Base-by-base conservation (phyloP, 2,888 invertebrate species). In the Saturnia japonica region DNA sequence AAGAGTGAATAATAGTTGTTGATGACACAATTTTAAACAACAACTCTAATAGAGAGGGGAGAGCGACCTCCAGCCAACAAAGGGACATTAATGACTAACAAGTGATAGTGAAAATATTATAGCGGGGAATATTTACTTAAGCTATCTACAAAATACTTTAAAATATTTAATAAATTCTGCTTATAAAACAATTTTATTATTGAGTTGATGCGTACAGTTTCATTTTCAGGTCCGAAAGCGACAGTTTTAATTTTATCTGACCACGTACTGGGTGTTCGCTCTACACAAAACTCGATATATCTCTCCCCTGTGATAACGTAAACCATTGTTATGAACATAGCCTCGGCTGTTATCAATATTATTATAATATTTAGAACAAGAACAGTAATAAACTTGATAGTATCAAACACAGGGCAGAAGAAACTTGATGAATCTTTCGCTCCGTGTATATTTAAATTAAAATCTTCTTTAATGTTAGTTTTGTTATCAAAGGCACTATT, bases 241-340 rank as follows among this genome's bases (percentile, higher is more conserved):
- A 83, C 69, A 1, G 71, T 74, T 70, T 78, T 85, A 0, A 84
- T 87, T 45, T 73, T 80, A 12, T 90, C 90, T 6, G 84, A 28
- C 85, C 87, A 86, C 1, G 83, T 77, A 34, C 72, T 74, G 0
- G 91, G 84, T 6, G 79, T 67, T 70, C 75, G 81, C 7, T 84
- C 78, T 4, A 89, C 81, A 1, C 68, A 73, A 43, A 91, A 85
- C 77, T 90, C 85, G 2, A 91, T 73, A 73, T 80, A 83, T 40
- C 76, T 71, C 45, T 85, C 78, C 1, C 91, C 91, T 0, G 91
- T 88, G 7, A 84, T 73, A 11, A 82, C 76, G 70, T 85, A 90
- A 19, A 81, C 81, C 16, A 80, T 28, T 40, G 80, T 73, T 14
- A 80, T 70, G 75, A 91, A 92, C 67, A 87, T 40, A 0, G 85